Base-by-base conservation (phyloP, 2,113 vertebrate species). In the Archocentrus centrarchus region DNA sequence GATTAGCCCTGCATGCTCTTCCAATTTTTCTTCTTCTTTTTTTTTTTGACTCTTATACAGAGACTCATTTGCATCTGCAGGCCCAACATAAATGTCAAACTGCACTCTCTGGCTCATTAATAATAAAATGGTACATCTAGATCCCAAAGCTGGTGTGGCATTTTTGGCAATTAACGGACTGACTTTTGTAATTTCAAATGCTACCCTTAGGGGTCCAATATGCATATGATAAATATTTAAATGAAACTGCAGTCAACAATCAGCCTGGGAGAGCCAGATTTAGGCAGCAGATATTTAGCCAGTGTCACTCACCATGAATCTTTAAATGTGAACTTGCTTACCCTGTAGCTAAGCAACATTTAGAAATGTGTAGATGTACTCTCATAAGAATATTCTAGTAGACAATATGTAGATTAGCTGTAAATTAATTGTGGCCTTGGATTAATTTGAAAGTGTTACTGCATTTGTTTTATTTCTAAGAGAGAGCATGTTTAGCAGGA, bases 151-250 rank as follows among this genome's bases (percentile, higher is more conserved):
- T 84, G 90, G 88, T 90, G 92, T 95, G 94, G 90, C 91, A 94
- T 94, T 95, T 94, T 91, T 89, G 88, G 91, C 90, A 95, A 95
- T 96, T 95, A 95, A 93, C 77, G 63, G 89, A 93, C 90, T 85
- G 90, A 91, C 88, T 93, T 90, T 92, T 95, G 90, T 95, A 93
- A 94, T 96, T 95, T 94, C 87, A 92, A 90, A 93, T 84, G 76
- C 89, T 92, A 90, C 92, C 94, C 94, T 95, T 93, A 85, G 81
- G 93, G 92, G 84, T 91, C 84, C 88, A 92, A 95, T 95, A 91
- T 94, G 93, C 91, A 94, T 89, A 88, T 92, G 88, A 93, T 96
- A 94, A 95, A 95, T 95, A 95, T 96, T 96, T 94, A 95, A 96
- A 95, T 92, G 81, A 82, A 89, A 90, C 81, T 77, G 88, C 89